Evolutionary conservation across 2,888 invertebrate species (phyloP).

Genomic region (Drosophila kokeensis): DNA sequence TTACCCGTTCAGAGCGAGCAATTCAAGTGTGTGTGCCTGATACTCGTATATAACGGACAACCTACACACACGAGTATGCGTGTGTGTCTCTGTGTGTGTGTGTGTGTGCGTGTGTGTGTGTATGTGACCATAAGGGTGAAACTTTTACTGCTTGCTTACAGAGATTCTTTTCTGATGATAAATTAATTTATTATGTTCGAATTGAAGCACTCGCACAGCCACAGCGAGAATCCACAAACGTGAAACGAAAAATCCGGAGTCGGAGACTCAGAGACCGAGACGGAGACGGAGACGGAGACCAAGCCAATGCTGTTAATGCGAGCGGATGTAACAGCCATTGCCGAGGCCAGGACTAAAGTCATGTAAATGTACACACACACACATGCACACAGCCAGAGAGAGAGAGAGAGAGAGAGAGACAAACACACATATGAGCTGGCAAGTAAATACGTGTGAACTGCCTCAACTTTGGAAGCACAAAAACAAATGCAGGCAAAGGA

Average conservation of each 20-base stretch:
- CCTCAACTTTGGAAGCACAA: conserved; percentile 39
- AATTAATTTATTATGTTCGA: conserved; percentile 84
- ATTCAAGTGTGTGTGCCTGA: conserved; percentile 64
- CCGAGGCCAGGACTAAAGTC: conserved; percentile 40
- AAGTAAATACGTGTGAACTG: conserved; percentile 44
- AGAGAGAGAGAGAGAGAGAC: background rate
- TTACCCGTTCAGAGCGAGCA: conserved; percentile 50
- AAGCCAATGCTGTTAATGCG: conserved; percentile 63
- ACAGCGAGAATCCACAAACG: conserved; percentile 33
- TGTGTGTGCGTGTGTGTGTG: conserved; percentile 37
- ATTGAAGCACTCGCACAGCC: conserved; percentile 71
- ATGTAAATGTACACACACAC: conserved; percentile 45
- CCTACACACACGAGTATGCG: conserved; percentile 24
- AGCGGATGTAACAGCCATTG: conserved; percentile 60
- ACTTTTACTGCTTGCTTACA: conserved; percentile 74
- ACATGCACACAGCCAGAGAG: conserved; percentile 1
- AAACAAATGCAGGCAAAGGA: conserved; percentile 32
- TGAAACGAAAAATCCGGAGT: conserved; percentile 13
- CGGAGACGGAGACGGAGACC: background rate
- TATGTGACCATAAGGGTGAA: conserved; percentile 69
- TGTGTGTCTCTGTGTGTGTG: conserved; percentile 26
- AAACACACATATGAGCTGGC: conserved; percentile 6
- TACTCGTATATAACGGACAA: conserved; percentile 47
- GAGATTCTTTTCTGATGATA: conserved; percentile 82
- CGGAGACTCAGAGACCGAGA: background rate